Conservation (phyloP, 2,113 vertebrate genomes). For the Eira barbara region DNA sequence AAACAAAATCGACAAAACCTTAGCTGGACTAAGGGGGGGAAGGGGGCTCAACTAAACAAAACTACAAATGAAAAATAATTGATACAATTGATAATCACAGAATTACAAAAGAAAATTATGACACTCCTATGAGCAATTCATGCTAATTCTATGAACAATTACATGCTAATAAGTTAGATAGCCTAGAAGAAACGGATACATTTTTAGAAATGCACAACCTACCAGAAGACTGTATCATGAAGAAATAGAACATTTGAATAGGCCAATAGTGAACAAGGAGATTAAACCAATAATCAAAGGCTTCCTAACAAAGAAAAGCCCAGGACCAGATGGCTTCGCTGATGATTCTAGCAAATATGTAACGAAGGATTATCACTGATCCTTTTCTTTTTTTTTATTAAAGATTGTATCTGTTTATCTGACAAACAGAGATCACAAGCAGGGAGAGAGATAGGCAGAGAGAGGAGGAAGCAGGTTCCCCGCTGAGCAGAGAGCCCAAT, state of each 20-base stretch:
- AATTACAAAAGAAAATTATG: neutral
- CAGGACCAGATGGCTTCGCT: no score
- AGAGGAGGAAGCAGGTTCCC: no score
- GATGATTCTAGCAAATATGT: no score
- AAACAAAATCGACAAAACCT: neutral
- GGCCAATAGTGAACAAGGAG: neutral
- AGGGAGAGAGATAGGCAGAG: no score
- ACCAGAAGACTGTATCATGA: neutral
- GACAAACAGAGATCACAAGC: no score
- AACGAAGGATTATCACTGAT: no score
- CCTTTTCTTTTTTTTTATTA: no score
- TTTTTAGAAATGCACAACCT: neutral
- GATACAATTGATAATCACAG: neutral
- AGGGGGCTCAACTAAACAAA: neutral
- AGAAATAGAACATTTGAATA: neutral
- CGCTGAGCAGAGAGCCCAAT: no score
- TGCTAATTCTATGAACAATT: neutral
- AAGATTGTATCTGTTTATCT: no score
- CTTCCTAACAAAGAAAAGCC: no score
- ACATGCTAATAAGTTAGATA: no score
- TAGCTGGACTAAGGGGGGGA: neutral
- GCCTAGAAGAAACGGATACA: neutral
- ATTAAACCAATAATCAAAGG: neutral
- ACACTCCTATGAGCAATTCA: neutral
- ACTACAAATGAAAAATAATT: neutral